phyloP scores from a whole-genome alignment of 2,888 invertebrate species.

The Heliothis peltigera region DNA sequence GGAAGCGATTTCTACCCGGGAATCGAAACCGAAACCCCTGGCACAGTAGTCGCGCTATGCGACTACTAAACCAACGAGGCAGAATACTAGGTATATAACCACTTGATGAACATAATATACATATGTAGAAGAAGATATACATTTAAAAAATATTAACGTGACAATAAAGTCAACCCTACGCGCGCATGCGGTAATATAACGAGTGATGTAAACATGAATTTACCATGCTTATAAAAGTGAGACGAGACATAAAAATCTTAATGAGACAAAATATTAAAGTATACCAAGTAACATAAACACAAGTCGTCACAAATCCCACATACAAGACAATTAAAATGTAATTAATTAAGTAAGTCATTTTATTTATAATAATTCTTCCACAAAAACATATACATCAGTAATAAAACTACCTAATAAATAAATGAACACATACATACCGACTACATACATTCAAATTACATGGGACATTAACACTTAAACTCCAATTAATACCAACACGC shows the following conservation, averaged over 20 bases:
- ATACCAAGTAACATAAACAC: slow-evolving; percentile 13
- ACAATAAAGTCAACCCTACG: background rate
- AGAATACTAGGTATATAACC: no score
- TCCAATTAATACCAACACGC: slow-evolving; percentile 1
- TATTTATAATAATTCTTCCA: no score
- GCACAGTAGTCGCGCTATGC: no score
- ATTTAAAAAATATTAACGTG: background rate
- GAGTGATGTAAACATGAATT: slow-evolving; percentile 18
- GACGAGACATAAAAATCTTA: slow-evolving; percentile 35
- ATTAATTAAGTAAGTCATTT: slow-evolving; percentile 15
- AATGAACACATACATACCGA: no score
- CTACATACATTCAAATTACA: background rate
- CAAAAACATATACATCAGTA: no score
- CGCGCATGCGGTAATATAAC: background rate
- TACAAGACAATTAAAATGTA: slow-evolving; percentile 19
- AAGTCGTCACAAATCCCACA: slow-evolving; percentile 32
- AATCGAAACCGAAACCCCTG: no score
- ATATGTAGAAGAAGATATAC: background rate
- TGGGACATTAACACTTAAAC: background rate
- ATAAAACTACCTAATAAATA: no score
- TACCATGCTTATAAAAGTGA: slow-evolving; percentile 26
- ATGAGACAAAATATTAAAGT: slow-evolving; percentile 21
- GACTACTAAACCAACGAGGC: no score
- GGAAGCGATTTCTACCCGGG: no score
- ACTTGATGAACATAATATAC: no score